Conservation (phyloP, 2,797 vertebrate species). For the Notamacropus eugenii region DNA sequence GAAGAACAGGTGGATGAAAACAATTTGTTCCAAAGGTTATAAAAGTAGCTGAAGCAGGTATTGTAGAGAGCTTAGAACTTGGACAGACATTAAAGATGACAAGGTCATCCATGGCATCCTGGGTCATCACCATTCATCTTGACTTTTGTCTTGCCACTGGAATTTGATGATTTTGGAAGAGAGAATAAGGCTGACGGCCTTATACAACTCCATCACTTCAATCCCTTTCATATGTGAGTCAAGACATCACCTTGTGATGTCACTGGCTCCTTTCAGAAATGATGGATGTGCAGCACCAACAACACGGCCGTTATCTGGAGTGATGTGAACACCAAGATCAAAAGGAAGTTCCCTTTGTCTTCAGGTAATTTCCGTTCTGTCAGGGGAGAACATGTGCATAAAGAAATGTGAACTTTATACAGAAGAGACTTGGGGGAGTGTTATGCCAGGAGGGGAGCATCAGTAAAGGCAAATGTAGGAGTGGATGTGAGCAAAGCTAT, state of each 20-base stretch:
- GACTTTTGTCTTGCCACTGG: background rate
- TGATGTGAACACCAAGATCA: background rate
- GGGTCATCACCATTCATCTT: background rate
- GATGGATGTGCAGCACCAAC: background rate
- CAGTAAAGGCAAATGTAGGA: background rate
- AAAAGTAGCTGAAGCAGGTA: background rate
- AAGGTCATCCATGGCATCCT: background rate
- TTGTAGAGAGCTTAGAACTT: background rate
- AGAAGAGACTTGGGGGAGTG: background rate
- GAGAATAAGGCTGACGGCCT: background rate
- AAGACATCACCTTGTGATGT: background rate
- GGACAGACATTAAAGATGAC: background rate
- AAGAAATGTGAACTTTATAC: background rate
- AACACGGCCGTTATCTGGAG: background rate
- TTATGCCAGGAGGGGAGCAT: slow-evolving; percentile 44
- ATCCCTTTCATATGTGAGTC: background rate
- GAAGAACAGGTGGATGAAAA: background rate
- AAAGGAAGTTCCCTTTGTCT: slow-evolving; percentile 23
- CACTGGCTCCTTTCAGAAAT: background rate
- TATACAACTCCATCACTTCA: background rate
- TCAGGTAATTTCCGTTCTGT: slow-evolving; percentile 24
- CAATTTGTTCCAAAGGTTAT: background rate
- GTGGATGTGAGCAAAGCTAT: background rate
- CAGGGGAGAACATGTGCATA: background rate
- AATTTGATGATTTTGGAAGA: background rate